Evolutionary conservation across 2,113 vertebrate species (phyloP).

Genomic region (Psilopogon haemacephalus): DNA sequence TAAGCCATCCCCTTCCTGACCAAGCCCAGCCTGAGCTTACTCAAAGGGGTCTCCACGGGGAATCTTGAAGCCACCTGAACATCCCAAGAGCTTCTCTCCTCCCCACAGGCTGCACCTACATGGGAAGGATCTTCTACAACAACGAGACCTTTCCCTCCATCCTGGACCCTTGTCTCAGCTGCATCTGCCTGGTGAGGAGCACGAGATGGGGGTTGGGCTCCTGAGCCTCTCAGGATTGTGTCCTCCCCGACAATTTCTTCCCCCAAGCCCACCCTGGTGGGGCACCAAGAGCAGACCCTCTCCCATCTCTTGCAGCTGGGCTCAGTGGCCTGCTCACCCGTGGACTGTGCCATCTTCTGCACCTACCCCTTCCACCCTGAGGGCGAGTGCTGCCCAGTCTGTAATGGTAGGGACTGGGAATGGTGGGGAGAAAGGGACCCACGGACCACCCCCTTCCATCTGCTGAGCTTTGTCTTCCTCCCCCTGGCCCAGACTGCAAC

Average conservation of each 20-base stretch:
- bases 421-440: rapidly evolving
- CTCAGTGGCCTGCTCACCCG: slow-evolving; percentile 79
- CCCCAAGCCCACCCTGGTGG: no score
- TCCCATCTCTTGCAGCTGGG: slow-evolving; percentile 73
- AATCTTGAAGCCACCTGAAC: rapidly evolving
- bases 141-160: slow-evolving; percentile 79
- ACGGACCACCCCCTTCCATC: no score
- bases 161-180: slow-evolving; percentile 80
- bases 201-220: neutral
- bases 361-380: slow-evolving; percentile 83
- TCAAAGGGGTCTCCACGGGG: no score
- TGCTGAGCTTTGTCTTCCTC: neutral
- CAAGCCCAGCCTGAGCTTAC: neutral
- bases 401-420: slow-evolving; percentile 65
- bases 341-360: slow-evolving; percentile 78
- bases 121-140: slow-evolving; percentile 77
- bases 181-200: slow-evolving; percentile 80
- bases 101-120: slow-evolving; percentile 78
- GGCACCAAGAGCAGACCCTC: neutral
- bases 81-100: neutral
- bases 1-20: neutral
- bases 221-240: neutral
- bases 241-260: no score
- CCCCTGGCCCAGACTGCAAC: slow-evolving; percentile 73
- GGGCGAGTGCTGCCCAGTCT: slow-evolving; percentile 80